Evolutionary conservation across 2,888 invertebrate genomes (phyloP).

Genomic region (Heteromyza rotundicornis): DNA sequence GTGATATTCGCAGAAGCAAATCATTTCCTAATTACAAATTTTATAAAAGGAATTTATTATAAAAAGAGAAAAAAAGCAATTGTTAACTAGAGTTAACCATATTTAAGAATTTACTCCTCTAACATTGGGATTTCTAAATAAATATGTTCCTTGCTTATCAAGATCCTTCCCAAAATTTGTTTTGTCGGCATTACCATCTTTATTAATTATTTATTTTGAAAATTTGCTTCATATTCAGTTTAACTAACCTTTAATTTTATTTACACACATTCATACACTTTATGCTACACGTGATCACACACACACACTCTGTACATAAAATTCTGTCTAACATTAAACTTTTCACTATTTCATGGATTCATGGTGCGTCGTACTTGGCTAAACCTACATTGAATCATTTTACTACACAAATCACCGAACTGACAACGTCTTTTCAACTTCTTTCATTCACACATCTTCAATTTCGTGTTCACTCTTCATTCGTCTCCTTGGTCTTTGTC

Average conservation of each 20-base stretch:
- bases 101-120: too few species aligned
- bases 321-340: background rate
- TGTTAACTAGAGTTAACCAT: too few species aligned
- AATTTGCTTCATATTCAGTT: background rate
- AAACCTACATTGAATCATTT: slow-evolving; percentile 17
- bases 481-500: background rate
- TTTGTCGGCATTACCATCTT: too few species aligned
- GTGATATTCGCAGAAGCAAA: background rate
- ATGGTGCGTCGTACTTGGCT: slow-evolving; percentile 4
- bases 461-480: background rate
- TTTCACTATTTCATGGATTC: slow-evolving; percentile 6
- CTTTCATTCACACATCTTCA: background rate
- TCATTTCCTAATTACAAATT: too few species aligned
- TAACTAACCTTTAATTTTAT: slow-evolving; percentile 18
- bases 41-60: background rate
- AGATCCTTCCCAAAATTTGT: too few species aligned
- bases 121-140: too few species aligned
- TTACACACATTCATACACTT: slow-evolving; percentile 20
- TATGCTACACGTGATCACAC: slow-evolving; percentile 39
- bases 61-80: too few species aligned
- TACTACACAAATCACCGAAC: background rate
- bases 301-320: slow-evolving; percentile 24
- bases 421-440: background rate
- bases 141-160: too few species aligned
- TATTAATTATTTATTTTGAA: background rate